Evolutionary conservation across 1,140 invertebrate genomes (phyloP), one percentile per base, ranked within the genome.

Genomic region (Papilio helenus): DNA sequence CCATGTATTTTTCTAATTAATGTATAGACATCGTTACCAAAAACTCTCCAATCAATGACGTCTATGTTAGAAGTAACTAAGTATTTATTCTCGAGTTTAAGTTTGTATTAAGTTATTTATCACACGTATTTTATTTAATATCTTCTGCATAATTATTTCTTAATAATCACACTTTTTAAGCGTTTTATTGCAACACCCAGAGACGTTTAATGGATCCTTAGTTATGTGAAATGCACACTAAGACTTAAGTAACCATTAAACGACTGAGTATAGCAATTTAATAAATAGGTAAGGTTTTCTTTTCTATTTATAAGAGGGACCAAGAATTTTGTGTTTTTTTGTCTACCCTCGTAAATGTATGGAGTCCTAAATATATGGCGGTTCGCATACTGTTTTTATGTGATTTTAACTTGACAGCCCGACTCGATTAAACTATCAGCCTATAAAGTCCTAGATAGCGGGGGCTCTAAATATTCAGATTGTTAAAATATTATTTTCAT

Each of bases 41-140:
- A 84, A 78, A 83, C 34, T 65, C 23, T 58, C 51, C 61, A 76
- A 72, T 58, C 76, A 76, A 80, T 80, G 61, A 80, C 65, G 65
- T 82, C 61, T 87, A 87, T 89, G 88, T 90, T 90, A 85, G 79
- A 84, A 79, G 82, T 84, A 72, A 79, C 29, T 89, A 90, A 89
- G 88, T 90, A 90, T 90, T 90, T 90, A 90, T 90, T 90, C 65
- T 90, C 89, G 85, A 55, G 49, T 85, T 85, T 90, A 90, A 89
- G 88, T 81, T 84, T 82, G 10, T 72, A 14, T 55, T 81, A 73
- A 77, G 39, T 80, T 76, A 81, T 78, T 61, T 76, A 76, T 46
- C 34, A 20, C 14, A 20, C 16, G 12, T 34, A 23, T 71, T 65
- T 80, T 65, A 71, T 55, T 51, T 26, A 65, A 29, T 14, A 46